Conservation (phyloP, 2,888 invertebrate genomes). For the Chrysolina oricalcia region DNA sequence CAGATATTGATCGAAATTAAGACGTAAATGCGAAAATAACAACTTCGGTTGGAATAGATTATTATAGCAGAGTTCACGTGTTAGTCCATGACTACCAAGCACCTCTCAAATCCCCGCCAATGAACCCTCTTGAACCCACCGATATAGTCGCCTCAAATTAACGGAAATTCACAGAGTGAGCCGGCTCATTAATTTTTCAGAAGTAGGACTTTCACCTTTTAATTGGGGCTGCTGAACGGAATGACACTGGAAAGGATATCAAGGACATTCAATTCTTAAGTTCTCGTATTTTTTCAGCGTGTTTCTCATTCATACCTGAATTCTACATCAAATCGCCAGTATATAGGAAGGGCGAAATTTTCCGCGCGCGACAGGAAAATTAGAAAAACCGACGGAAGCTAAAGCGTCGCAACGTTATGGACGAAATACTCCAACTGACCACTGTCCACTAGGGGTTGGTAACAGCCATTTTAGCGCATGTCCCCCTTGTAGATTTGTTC, state of each 20-base stretch:
- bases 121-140: slow-evolving; percentile 8
- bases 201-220: slow-evolving; percentile 1
- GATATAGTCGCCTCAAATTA: not conserved
- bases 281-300: not conserved
- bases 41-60: no score
- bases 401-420: slow-evolving; percentile 10
- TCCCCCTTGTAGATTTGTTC: not conserved
- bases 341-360: not conserved
- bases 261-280: not conserved
- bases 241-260: not conserved
- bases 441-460: slow-evolving; percentile 19
- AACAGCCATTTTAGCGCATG: slow-evolving; percentile 20
- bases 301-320: slow-evolving; percentile 12
- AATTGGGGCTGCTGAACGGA: not conserved
- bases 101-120: not conserved
- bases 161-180: not conserved
- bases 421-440: slow-evolving; percentile 10
- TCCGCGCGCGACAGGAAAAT: not conserved
- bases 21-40: no score
- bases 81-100: not conserved
- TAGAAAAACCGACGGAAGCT: not conserved
- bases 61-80: no score
- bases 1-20: no score
- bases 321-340: not conserved
- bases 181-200: slow-evolving; percentile 17